phyloP scores from a whole-genome alignment of 2,113 vertebrate species.

The Podarcis cretensis region DNA sequence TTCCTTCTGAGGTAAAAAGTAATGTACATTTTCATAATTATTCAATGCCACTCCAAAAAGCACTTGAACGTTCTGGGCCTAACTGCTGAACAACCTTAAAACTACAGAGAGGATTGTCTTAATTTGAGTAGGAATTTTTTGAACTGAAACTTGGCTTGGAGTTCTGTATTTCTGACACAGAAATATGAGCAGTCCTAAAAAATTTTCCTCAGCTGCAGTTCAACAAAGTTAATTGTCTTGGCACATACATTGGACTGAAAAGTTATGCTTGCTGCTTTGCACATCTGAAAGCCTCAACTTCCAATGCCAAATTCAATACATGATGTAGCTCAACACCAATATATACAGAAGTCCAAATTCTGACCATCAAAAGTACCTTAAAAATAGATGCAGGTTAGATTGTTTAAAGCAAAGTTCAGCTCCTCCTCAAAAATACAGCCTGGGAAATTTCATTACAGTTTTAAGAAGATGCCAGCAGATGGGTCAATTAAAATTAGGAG shows the following conservation, averaged over 20 bases:
- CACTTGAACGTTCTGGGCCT: rapidly evolving
- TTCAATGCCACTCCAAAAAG: neutral
- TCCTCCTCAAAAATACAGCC: neutral
- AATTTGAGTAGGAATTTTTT: slow-evolving; percentile 21
- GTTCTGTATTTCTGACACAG: slow-evolving; percentile 37
- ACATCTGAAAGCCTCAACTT: slow-evolving; percentile 24
- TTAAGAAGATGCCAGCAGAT: neutral
- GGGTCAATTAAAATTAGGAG: neutral
- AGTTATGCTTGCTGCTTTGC: slow-evolving; percentile 36
- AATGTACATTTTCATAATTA: neutral
- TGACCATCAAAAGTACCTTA: neutral
- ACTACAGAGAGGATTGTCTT: slow-evolving; percentile 21
- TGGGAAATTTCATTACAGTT: neutral
- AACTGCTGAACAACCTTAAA: slow-evolving; percentile 19
- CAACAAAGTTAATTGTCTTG: slow-evolving; percentile 56
- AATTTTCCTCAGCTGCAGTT: slow-evolving; percentile 9
- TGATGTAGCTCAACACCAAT: slow-evolving; percentile 12
- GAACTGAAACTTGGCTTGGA: slow-evolving; percentile 31
- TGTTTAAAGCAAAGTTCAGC: neutral
- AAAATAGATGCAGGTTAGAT: slow-evolving; percentile 9
- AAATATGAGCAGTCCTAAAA: slow-evolving; percentile 35
- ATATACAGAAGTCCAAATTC: neutral
- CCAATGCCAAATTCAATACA: slow-evolving; percentile 19
- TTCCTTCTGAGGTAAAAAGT: slow-evolving; percentile 1
- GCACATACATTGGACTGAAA: neutral